Percentiles rank a stretch among this genome's conserved stretches.
These are phyloP conservation scores for Ennomos erosarius DNA, from an alignment of 2,888 invertebrate genomes.

Conservation along the genomic window DNA sequence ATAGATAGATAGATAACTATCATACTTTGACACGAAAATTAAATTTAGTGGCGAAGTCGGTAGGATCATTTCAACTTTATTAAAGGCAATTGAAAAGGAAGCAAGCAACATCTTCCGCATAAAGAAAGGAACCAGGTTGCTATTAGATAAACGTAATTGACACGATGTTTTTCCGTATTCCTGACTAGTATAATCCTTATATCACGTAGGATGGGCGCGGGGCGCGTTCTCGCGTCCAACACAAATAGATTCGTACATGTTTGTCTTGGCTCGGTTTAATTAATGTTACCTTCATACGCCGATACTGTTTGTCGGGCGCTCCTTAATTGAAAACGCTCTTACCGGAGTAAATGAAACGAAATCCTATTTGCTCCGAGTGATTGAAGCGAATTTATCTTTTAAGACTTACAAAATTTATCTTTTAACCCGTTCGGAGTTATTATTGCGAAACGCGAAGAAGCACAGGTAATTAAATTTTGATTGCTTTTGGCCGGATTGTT, in stretches of 20 bases:
- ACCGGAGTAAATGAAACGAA: slow-evolving; percentile 81
- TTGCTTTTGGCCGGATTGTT: slow-evolving; percentile 72
- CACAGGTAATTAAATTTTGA: slow-evolving; percentile 78
- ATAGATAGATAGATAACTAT: too few species aligned
- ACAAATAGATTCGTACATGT: slow-evolving; percentile 81
- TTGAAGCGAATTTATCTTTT: slow-evolving; percentile 83
- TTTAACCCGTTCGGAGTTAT: slow-evolving; percentile 59
- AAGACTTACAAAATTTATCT: slow-evolving; percentile 81
- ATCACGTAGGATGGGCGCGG: slow-evolving; percentile 45
- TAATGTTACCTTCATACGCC: slow-evolving; percentile 85
- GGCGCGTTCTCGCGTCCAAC: slow-evolving; percentile 64
- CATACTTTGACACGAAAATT: not conserved
- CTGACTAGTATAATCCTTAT: slow-evolving; percentile 50
- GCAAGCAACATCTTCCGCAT: slow-evolving; percentile 4
- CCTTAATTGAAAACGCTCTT: slow-evolving; percentile 84
- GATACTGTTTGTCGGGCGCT: slow-evolving; percentile 82
- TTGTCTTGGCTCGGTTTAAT: slow-evolving; percentile 83
- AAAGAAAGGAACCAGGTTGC: slow-evolving; percentile 26
- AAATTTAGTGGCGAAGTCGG: not conserved
- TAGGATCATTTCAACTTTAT: slow-evolving; percentile 6
- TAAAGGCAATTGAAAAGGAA: slow-evolving; percentile 4
- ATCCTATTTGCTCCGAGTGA: slow-evolving; percentile 83
- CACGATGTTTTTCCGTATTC: slow-evolving; percentile 43
- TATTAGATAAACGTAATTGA: slow-evolving; percentile 36
- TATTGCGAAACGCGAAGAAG: slow-evolving; percentile 65